These are phyloP conservation scores for Zaprionus ornatus DNA, from an alignment of 1,140 invertebrate genomes.

Conservation along the genomic window DNA sequence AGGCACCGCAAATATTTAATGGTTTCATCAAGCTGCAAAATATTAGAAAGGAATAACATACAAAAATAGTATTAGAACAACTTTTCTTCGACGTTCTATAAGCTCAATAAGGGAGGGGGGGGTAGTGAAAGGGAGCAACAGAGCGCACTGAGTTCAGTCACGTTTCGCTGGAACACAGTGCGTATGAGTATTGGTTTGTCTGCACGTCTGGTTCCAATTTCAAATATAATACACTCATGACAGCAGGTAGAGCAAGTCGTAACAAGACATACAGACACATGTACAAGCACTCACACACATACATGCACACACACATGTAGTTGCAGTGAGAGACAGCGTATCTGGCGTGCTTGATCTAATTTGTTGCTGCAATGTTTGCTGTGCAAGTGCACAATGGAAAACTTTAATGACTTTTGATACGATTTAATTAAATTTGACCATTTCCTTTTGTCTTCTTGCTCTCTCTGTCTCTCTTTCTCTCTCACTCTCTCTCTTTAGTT, in stretches of 20 bases:
- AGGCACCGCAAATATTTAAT: slow-evolving; percentile 11
- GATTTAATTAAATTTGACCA: slow-evolving; percentile 54
- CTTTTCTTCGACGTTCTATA: neutral
- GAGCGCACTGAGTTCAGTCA: slow-evolving; percentile 17
- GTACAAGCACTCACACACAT: neutral
- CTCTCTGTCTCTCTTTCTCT: neutral
- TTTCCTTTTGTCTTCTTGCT: slow-evolving; percentile 17
- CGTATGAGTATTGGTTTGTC: slow-evolving; percentile 36
- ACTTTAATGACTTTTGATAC: slow-evolving; percentile 35
- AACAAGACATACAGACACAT: slow-evolving; percentile 6
- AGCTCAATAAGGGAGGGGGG: neutral
- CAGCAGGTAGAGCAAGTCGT: neutral
- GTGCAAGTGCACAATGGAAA: slow-evolving; percentile 12
- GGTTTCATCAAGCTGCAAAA: slow-evolving; percentile 2
- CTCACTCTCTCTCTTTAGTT: neutral
- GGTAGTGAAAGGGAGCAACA: neutral
- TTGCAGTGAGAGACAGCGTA: slow-evolving; percentile 1
- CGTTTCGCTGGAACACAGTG: slow-evolving; percentile 9
- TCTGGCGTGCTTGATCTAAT: slow-evolving; percentile 27
- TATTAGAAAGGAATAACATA: slow-evolving; percentile 15
- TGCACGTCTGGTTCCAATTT: slow-evolving; percentile 45
- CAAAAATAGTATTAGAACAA: slow-evolving; percentile 18
- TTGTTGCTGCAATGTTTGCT: slow-evolving; percentile 17
- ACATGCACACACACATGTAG: neutral
- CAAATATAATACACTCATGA: slow-evolving; percentile 26